These are phyloP conservation scores for Eudasyphora cyanicolor DNA, from an alignment of 2,888 invertebrate species.

Conservation along the genomic window DNA sequence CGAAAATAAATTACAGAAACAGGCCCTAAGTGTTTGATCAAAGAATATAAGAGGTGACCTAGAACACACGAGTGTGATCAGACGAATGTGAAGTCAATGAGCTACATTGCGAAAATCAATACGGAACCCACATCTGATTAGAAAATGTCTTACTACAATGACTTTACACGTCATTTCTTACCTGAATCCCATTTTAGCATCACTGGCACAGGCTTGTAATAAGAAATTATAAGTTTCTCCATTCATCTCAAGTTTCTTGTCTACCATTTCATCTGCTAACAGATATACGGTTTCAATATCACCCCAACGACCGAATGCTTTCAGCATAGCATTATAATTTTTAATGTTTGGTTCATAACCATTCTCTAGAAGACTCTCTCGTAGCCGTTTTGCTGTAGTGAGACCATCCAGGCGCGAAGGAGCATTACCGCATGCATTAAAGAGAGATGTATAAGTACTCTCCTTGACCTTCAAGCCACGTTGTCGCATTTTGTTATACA, in stretches of 20 bases:
- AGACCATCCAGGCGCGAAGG: constrained; percentile 86
- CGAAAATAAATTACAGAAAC: too few relatives aligned
- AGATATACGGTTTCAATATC: constrained; percentile 89
- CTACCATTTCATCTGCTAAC: constrained; percentile 91
- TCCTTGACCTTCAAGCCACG: constrained; percentile 85
- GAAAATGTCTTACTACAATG: too few relatives aligned
- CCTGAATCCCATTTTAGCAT: constrained; percentile 88
- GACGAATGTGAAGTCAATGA: too few relatives aligned
- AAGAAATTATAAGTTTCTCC: constrained; percentile 89
- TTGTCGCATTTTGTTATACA: constrained; percentile 92
- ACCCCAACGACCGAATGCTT: constrained; percentile 92
- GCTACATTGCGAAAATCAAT: neutral
- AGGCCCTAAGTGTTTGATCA: too few relatives aligned
- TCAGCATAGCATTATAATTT: constrained; percentile 94
- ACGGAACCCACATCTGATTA: neutral
- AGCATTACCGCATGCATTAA: constrained; percentile 93
- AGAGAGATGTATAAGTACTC: constrained; percentile 90
- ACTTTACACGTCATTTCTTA: constrained; percentile 54
- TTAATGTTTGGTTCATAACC: constrained; percentile 86
- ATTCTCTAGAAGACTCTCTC: constrained; percentile 86
- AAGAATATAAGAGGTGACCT: too few relatives aligned
- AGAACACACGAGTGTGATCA: too few relatives aligned
- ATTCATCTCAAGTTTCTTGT: constrained; percentile 83
- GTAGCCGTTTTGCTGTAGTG: constrained; percentile 84
- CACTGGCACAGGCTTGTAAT: constrained; percentile 90